These are phyloP conservation scores for Hydroisotoma schaefferi DNA, from an alignment of 2,888 invertebrate species.

Conservation along the genomic window DNA sequence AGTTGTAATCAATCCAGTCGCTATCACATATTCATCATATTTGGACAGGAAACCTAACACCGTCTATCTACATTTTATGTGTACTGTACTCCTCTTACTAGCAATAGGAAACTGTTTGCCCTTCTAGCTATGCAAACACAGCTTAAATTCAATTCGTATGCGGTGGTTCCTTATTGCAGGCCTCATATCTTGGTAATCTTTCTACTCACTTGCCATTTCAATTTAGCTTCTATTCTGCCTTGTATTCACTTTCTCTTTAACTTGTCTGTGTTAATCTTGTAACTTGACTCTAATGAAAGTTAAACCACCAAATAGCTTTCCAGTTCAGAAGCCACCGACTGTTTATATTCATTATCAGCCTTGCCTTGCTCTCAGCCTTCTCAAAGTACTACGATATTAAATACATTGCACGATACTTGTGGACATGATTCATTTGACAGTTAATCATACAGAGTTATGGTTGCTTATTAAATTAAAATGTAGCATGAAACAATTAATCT, in stretches of 20 bases:
- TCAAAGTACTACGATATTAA: too few species aligned
- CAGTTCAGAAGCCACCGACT: too few species aligned
- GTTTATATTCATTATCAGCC: too few species aligned
- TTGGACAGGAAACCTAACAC: conserved; percentile 10
- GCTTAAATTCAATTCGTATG: background rate
- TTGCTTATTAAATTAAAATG: too few species aligned
- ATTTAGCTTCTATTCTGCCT: too few species aligned
- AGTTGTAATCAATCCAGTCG: background rate
- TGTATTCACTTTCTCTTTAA: conserved; percentile 5
- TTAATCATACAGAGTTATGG: too few species aligned
- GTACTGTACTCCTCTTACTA: too few species aligned
- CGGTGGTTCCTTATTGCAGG: background rate
- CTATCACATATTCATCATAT: conserved; percentile 5
- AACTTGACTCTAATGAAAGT: conserved; percentile 6
- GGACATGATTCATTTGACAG: too few species aligned
- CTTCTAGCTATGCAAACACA: conserved; percentile 2
- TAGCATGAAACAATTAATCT: too few species aligned
- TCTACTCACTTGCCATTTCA: background rate
- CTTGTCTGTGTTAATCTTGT: conserved; percentile 8
- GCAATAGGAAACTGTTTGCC: background rate
- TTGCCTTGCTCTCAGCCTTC: too few species aligned
- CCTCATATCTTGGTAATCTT: too few species aligned
- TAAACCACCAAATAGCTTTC: background rate
- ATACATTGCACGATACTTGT: too few species aligned
- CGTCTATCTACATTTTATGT: background rate